phyloP scores from a whole-genome alignment of 2,888 invertebrate species.

The Fragum whitleyi region DNA sequence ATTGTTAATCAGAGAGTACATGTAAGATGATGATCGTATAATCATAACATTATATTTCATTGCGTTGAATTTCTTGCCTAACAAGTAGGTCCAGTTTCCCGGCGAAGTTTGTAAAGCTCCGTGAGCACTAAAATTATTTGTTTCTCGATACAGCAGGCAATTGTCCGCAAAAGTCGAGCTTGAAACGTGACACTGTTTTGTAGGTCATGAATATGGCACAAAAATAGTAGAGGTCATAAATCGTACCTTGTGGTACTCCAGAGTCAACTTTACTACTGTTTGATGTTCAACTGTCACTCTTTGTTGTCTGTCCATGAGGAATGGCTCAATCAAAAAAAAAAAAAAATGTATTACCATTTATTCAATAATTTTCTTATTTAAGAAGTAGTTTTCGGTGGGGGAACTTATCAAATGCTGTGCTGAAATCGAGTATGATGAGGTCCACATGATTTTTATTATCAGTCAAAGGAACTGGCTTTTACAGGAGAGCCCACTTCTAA shows the following conservation, averaged over 20 bases:
- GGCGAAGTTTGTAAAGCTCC: too few species aligned
- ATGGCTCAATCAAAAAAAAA: background rate
- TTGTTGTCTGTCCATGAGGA: background rate
- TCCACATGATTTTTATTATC: background rate
- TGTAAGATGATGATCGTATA: constrained; percentile 1
- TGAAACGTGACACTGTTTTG: background rate
- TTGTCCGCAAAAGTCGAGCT: background rate
- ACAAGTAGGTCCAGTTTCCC: background rate
- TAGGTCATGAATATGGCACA: background rate
- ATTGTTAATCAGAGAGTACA: constrained; percentile 34
- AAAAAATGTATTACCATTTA: constrained; percentile 22
- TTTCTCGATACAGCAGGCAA: background rate
- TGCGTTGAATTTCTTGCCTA: background rate
- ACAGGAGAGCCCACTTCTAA: background rate
- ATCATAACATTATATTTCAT: background rate
- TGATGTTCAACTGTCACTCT: constrained; percentile 25
- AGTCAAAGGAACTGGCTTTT: constrained; percentile 39
- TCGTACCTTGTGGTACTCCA: background rate
- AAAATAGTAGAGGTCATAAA: background rate
- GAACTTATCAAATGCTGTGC: background rate
- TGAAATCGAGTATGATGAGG: background rate
- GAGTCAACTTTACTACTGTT: constrained; percentile 19
- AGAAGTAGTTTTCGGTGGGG: background rate
- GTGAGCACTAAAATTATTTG: background rate
- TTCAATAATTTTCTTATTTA: background rate